phyloP scores from a whole-genome alignment of 1,140 invertebrate species.

The Chironomus tepperi region DNA sequence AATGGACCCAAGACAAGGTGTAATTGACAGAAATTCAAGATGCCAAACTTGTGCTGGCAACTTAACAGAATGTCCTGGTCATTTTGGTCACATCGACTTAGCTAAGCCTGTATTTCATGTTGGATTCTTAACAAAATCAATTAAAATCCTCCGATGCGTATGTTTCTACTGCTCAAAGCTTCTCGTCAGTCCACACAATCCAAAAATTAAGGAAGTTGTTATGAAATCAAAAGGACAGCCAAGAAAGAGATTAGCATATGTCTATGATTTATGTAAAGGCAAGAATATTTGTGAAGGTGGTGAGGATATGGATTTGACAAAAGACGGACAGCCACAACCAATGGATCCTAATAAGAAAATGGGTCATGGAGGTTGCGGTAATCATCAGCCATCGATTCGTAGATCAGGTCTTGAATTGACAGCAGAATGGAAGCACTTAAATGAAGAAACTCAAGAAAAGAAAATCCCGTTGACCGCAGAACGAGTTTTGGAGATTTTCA shows the following conservation, averaged over 20 bases:
- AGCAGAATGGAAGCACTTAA: constrained; percentile 96
- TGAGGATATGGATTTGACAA: constrained; percentile 90
- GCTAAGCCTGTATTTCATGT: constrained; percentile 98
- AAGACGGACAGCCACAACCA: constrained; percentile 53
- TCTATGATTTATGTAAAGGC: constrained; percentile 97
- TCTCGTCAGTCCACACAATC: constrained; percentile 86
- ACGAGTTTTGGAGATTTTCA: constrained; percentile 92
- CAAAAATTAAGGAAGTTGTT: constrained; percentile 96
- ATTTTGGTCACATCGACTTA: constrained; percentile 99
- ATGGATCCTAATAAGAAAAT: constrained; percentile 52
- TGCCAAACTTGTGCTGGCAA: constrained; percentile 98
- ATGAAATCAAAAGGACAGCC: constrained; percentile 96
- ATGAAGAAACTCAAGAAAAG: constrained; percentile 95
- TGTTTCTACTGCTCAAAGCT: constrained; percentile 98
- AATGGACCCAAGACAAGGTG: constrained; percentile 98
- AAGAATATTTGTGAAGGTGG: constrained; percentile 98
- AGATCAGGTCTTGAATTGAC: constrained; percentile 83
- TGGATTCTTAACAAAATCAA: constrained; percentile 94
- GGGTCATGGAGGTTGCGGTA: constrained; percentile 91
- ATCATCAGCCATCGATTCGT: constrained; percentile 90
- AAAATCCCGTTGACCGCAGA: constrained; percentile 91
- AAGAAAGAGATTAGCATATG: constrained; percentile 83
- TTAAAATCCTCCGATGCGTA: constrained; percentile 93
- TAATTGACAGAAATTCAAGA: constrained; percentile 84
- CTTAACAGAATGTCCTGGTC: constrained; percentile 97